These are phyloP conservation scores for Cepaea hortensis DNA, from an alignment of 2,888 invertebrate genomes.

Conservation along the genomic window DNA sequence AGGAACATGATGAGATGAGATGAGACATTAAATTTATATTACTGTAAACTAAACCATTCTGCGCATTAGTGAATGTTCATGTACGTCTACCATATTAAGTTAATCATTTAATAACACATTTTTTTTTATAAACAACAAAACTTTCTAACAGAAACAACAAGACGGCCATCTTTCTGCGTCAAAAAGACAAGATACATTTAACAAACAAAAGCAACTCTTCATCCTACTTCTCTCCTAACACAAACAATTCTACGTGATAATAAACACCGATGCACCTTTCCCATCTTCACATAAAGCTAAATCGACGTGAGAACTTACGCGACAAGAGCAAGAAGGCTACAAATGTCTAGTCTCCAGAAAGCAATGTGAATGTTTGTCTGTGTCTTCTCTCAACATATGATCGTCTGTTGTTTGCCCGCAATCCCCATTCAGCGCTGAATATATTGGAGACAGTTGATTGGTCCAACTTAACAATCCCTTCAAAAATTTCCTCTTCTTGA, in stretches of 20 bases:
- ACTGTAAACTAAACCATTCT: too few relatives aligned
- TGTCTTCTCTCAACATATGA: neutral
- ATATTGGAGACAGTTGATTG: neutral
- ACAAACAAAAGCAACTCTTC: too few relatives aligned
- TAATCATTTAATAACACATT: too few relatives aligned
- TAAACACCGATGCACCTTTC: neutral
- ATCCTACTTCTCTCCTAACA: neutral
- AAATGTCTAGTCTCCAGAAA: too few relatives aligned
- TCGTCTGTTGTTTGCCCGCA: conserved; percentile 10
- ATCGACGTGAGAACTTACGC: too few relatives aligned
- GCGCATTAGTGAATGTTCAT: too few relatives aligned
- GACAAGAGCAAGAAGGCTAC: too few relatives aligned
- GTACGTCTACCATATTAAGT: too few relatives aligned
- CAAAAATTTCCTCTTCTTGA: neutral
- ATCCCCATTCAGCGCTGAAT: neutral
- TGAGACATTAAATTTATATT: too few relatives aligned
- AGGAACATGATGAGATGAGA: too few relatives aligned
- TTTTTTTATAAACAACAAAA: neutral
- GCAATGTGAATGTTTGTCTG: neutral
- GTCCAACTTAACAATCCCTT: neutral
- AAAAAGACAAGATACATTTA: neutral
- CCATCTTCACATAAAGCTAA: too few relatives aligned
- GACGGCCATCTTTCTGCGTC: conserved; percentile 1
- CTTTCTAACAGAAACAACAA: neutral
- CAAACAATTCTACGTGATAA: neutral